Evolutionary conservation across 2,888 invertebrate species (phyloP), one percentile per base, ranked within the genome.

Genomic region (Agapetus fuscipes): DNA sequence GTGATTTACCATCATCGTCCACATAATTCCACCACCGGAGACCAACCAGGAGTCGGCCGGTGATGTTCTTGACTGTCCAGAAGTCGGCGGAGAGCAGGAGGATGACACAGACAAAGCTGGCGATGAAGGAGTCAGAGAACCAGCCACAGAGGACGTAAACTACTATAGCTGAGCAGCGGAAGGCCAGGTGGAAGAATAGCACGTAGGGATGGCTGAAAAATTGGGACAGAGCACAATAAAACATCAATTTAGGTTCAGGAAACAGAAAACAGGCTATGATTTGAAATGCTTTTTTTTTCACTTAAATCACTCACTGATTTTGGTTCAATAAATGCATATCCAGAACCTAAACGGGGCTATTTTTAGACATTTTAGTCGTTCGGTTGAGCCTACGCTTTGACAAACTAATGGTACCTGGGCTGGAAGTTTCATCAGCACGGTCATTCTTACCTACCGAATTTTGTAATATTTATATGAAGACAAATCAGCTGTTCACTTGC

Each of bases 11-110:
- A 48, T 93, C 87, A 53, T 94, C 95, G 57, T 98, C 97, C 0
- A 98, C 89, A 59, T 96, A 94, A 69, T 97, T 98, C 98, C 98
- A 98, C 97, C 98, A 99, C 49, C 98, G 72, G 13, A 98, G 66
- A 1, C 97, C 97, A 14, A 96, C 97, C 60, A 98, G 74, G 30
- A 97, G 67, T 34, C 97, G 76, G 20, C 97, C 96, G 45, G 90
- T 91, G 31, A 95, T 84, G 62, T 95, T 95, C 69, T 98, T 98
- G 1, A 97, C 96, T 10, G 93, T 93, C 98, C 98, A 98, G 68
- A 98, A 98, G 61, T 99, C 98, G 66, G 96, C 85, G 0, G 96
- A 96, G 5, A 98, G 71, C 37, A 98, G 72, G 17, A 96, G 66
- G 9, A 91, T 78, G 25, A 97, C 82, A 17, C 83, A 72, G 30